A percentile compares a stretch with the other conserved stretches of the same genome.
Conservation (phyloP, 2,113 vertebrate genomes). For the Oriolus oriolus region DNA sequence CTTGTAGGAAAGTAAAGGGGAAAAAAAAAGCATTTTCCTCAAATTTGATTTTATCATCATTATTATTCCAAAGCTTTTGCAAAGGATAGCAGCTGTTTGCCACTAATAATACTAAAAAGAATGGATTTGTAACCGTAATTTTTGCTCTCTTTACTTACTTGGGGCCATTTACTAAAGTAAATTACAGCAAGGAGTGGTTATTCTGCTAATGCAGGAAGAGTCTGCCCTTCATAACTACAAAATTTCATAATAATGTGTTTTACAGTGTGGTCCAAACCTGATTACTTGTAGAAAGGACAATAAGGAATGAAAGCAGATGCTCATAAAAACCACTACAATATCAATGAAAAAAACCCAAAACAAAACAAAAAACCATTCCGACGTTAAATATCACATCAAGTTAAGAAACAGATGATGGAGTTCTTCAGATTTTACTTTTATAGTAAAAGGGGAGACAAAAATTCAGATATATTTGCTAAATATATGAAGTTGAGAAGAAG, state of each 20-base stretch:
- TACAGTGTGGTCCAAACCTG: neutral
- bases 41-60: neutral
- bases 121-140: neutral
- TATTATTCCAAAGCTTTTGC: neutral
- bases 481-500: neutral
- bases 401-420: neutral
- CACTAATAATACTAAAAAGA: neutral
- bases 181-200: neutral
- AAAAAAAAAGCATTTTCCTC: neutral
- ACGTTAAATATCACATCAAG: neutral
- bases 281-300: neutral
- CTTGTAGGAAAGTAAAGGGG: neutral
- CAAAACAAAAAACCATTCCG: rapidly evolving
- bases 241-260: neutral
- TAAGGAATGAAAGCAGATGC: neutral
- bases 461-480: neutral
- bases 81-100: neutral
- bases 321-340: neutral
- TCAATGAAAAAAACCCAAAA: neutral
- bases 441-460: neutral
- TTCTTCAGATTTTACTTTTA: neutral
- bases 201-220: neutral
- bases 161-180: neutral
- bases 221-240: neutral
- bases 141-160: neutral